These are phyloP conservation scores for Coregonus sp. DNA, from an alignment of 2,797 vertebrate species.

Conservation along the genomic window DNA sequence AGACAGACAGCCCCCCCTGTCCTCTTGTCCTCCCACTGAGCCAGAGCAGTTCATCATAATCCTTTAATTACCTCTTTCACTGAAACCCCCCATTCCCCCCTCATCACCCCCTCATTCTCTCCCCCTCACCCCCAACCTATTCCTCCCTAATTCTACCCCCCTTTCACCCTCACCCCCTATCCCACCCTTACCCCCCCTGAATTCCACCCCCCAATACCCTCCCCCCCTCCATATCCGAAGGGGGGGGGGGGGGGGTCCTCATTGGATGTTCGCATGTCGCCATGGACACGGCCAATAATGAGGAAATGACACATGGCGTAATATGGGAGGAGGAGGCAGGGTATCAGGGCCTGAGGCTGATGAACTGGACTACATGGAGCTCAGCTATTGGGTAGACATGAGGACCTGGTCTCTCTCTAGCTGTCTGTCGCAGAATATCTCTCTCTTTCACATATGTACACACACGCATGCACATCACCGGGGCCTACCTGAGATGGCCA, in stretches of 20 bases:
- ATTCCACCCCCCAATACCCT: neutral
- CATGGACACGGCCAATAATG: too few relatives aligned
- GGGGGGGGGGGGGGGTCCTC: slow-evolving; percentile 19
- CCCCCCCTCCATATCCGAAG: neutral
- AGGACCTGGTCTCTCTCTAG: too few relatives aligned
- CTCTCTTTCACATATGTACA: neutral
- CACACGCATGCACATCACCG: neutral
- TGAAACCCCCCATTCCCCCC: neutral
- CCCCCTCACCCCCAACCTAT: neutral
- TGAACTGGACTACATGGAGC: neutral
- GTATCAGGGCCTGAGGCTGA: slow-evolving; percentile 1
- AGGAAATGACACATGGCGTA: neutral
- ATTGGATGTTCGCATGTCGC: neutral
- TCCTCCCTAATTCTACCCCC: neutral
- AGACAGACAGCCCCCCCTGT: neutral
- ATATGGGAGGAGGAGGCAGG: slow-evolving; percentile 1
- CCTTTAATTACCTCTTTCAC: slow-evolving; percentile 19
- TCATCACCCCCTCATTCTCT: neutral
- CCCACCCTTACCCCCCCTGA: neutral
- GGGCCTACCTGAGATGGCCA: slow-evolving; percentile 87
- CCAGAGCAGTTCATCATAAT: slow-evolving; percentile 9
- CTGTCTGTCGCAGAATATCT: neutral
- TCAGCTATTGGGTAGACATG: neutral
- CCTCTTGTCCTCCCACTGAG: neutral
- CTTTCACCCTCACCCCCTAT: neutral